Conservation (phyloP, 2,888 invertebrate genomes). For the Lissocephala sabroskyi region DNA sequence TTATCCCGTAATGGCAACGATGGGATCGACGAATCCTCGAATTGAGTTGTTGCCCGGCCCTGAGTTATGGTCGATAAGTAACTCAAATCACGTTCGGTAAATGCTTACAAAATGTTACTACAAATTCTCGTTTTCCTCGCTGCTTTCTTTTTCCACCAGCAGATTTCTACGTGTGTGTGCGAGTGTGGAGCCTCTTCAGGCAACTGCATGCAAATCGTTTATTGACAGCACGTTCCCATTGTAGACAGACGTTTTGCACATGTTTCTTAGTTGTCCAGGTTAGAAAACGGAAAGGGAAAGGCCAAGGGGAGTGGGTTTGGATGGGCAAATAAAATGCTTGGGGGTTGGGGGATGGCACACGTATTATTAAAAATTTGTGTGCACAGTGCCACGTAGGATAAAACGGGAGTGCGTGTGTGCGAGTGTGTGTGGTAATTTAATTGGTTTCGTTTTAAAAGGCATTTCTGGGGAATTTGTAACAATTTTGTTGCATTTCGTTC, state of each 20-base stretch:
- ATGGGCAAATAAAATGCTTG: no score
- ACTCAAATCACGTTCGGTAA: constrained; percentile 62
- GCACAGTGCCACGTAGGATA: not conserved
- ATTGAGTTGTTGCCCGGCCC: not conserved
- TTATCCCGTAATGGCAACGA: not conserved
- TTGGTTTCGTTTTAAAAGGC: constrained; percentile 27
- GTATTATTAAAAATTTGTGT: no score
- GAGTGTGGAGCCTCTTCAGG: constrained; percentile 11
- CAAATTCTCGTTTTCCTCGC: constrained; percentile 19
- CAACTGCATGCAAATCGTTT: constrained; percentile 54
- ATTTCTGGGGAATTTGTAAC: constrained; percentile 10
- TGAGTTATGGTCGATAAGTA: constrained; percentile 49
- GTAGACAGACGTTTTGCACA: constrained; percentile 46
- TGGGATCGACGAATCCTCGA: no score
- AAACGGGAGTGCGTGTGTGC: no score
- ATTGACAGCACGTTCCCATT: constrained; percentile 55
- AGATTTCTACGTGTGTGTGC: no score
- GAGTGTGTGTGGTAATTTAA: constrained; percentile 21
- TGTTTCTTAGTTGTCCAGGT: constrained; percentile 14
- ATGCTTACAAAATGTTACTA: constrained; percentile 55
- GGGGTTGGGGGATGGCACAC: no score
- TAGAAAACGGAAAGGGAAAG: no score
- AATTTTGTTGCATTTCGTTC: constrained; percentile 12
- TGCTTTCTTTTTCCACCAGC: not conserved
- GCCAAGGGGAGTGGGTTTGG: no score